A percentile compares a stretch with the other conserved stretches of the same genome.
Evolutionary conservation across 2,113 vertebrate species (phyloP).

Genomic region (Hydrochoerus hydrochaeris): DNA sequence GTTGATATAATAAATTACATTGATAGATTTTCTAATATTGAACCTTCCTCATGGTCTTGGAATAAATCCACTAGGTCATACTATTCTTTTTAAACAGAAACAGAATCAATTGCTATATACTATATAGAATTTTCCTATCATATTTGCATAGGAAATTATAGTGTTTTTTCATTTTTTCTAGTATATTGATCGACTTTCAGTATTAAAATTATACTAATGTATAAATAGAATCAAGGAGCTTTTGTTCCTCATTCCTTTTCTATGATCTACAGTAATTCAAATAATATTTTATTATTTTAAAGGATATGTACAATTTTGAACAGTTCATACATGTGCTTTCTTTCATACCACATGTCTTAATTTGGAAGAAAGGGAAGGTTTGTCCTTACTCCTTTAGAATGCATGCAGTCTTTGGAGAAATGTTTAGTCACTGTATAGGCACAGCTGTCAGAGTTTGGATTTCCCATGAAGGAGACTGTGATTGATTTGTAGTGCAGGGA

Average conservation of each 20-base stretch:
- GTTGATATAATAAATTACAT: slow-evolving; percentile 69
- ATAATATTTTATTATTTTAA: slow-evolving; percentile 34
- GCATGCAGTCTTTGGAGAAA: neutral
- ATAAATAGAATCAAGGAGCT: slow-evolving; percentile 9
- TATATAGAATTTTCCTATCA: slow-evolving; percentile 42
- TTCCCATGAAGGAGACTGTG: neutral
- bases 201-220: slow-evolving; percentile 46
- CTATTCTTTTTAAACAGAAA: neutral
- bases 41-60: slow-evolving; percentile 47
- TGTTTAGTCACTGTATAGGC: neutral
- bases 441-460: neutral
- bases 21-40: slow-evolving; percentile 66
- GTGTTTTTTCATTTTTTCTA: neutral
- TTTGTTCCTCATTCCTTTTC: slow-evolving; percentile 1
- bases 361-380: slow-evolving; percentile 6
- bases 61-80: slow-evolving; percentile 56
- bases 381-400: neutral
- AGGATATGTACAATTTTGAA: neutral
- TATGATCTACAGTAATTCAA: neutral
- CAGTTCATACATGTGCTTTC: neutral
- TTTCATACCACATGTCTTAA: neutral
- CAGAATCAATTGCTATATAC: slow-evolving; percentile 42
- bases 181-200: slow-evolving; percentile 42
- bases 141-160: neutral
- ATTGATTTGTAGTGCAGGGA: neutral